A percentile compares a stretch with the other conserved stretches of the same genome.
These are phyloP conservation scores for Mesodorylaimus sp. DNA, from an alignment of 2,888 invertebrate species.

Conservation along the genomic window DNA sequence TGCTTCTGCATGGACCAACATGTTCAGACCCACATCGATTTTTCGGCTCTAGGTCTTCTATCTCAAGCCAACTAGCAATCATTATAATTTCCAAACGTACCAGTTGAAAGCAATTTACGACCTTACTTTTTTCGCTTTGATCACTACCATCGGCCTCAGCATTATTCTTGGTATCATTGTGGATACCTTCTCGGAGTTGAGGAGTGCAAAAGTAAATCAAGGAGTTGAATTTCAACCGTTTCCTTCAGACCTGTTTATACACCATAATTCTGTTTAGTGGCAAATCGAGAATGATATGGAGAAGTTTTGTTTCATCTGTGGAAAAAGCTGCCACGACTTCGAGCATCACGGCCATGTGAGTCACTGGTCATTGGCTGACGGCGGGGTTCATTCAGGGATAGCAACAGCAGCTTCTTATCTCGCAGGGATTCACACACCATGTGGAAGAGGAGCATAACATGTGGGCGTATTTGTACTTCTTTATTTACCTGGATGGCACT, in stretches of 20 bases:
- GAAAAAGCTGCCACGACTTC: slow-evolving; percentile 33
- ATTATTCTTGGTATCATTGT: slow-evolving; percentile 34
- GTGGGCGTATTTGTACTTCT: slow-evolving; percentile 35
- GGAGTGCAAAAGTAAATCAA: slow-evolving; percentile 28
- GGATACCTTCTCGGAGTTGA: slow-evolving; percentile 32
- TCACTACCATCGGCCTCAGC: slow-evolving; percentile 32
- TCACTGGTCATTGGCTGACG: too few species aligned
- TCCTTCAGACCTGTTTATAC: too few species aligned
- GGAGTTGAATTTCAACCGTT: background rate
- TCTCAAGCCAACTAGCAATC: background rate
- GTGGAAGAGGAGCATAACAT: slow-evolving; percentile 33
- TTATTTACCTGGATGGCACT: slow-evolving; percentile 33
- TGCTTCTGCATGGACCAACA: background rate
- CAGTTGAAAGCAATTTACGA: slow-evolving; percentile 23
- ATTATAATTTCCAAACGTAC: slow-evolving; percentile 9
- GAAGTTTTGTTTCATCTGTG: slow-evolving; percentile 33
- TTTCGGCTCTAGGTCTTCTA: slow-evolving; percentile 2
- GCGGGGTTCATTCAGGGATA: too few species aligned
- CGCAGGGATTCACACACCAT: slow-evolving; percentile 30
- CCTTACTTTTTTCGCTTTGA: slow-evolving; percentile 30
- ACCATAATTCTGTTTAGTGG: too few species aligned
- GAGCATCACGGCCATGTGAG: slow-evolving; percentile 32
- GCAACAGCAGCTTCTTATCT: background rate
- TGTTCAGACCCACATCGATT: background rate
- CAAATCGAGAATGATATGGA: slow-evolving; percentile 34